phyloP scores from a whole-genome alignment of 2,888 invertebrate genomes.

The Chironomus tentans region DNA sequence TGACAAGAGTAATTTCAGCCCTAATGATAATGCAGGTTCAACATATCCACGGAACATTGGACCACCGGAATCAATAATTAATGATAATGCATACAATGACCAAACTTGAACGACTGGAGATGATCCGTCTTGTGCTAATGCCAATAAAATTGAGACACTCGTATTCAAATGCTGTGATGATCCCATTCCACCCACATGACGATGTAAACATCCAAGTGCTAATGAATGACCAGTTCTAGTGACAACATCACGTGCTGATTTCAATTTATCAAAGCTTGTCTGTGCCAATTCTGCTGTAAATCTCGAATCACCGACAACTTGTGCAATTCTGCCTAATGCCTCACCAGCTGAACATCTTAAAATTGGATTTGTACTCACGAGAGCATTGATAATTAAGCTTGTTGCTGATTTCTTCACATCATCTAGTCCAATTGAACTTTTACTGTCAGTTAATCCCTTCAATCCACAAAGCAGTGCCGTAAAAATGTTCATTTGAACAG shows the following conservation, averaged over 20 bases:
- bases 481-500: slow-evolving; percentile 92
- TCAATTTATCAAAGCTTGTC: slow-evolving; percentile 78
- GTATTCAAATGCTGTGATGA: slow-evolving; percentile 90
- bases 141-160: slow-evolving; percentile 87
- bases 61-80: slow-evolving; percentile 95
- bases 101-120: slow-evolving; percentile 96
- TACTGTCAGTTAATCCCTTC: slow-evolving; percentile 77
- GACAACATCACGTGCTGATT: slow-evolving; percentile 77
- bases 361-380: slow-evolving; percentile 64
- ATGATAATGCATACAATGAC: slow-evolving; percentile 89
- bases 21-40: slow-evolving; percentile 83
- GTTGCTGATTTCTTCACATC: slow-evolving; percentile 79
- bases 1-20: slow-evolving; percentile 78
- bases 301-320: slow-evolving; percentile 75
- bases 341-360: slow-evolving; percentile 93
- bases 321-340: slow-evolving; percentile 86
- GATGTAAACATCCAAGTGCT: slow-evolving; percentile 91
- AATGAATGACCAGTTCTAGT: slow-evolving; percentile 80
- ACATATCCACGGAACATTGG: slow-evolving; percentile 98
- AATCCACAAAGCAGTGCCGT: slow-evolving; percentile 85
- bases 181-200: slow-evolving; percentile 92
- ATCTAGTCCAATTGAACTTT: slow-evolving; percentile 77
- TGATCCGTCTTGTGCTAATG: slow-evolving; percentile 86
- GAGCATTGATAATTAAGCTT: slow-evolving; percentile 67
- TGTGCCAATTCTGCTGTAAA: slow-evolving; percentile 86